A percentile compares a stretch with the other conserved stretches of the same genome.
These are phyloP conservation scores for Onychostruthus taczanowskii DNA, from an alignment of 2,113 vertebrate genomes.

Conservation along the genomic window DNA sequence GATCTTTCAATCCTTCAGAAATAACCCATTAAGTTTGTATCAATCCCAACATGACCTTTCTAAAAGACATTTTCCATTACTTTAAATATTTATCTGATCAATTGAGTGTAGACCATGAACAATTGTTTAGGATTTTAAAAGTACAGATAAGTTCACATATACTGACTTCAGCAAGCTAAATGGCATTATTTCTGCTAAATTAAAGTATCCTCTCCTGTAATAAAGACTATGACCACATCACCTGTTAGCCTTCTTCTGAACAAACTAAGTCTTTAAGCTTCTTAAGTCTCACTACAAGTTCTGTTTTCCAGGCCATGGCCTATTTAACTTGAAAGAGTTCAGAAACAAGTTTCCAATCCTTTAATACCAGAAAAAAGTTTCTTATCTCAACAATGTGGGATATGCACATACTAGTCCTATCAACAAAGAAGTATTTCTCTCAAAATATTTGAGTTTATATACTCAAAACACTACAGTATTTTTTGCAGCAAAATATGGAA, in stretches of 20 bases:
- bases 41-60: background rate
- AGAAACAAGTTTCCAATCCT: background rate
- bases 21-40: background rate
- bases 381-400: background rate
- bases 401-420: background rate
- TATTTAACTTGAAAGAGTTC: conserved; percentile 11
- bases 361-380: background rate
- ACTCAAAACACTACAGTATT: background rate
- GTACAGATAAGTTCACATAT: background rate
- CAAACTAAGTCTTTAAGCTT: conserved; percentile 42
- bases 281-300: conserved; percentile 14
- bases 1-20: background rate
- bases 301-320: conserved; percentile 13
- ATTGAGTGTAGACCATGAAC: background rate
- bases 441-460: background rate
- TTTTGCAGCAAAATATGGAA: background rate
- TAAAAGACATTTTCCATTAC: background rate
- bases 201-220: background rate
- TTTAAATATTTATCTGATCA: background rate
- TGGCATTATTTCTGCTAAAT: background rate
- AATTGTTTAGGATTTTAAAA: background rate
- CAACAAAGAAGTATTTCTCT: background rate
- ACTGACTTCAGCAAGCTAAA: background rate
- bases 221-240: background rate
- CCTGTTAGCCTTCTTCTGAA: conserved; percentile 8